Evolutionary conservation across 2,113 vertebrate species (phyloP).

Genomic region (Galemys pyrenaicus): DNA sequence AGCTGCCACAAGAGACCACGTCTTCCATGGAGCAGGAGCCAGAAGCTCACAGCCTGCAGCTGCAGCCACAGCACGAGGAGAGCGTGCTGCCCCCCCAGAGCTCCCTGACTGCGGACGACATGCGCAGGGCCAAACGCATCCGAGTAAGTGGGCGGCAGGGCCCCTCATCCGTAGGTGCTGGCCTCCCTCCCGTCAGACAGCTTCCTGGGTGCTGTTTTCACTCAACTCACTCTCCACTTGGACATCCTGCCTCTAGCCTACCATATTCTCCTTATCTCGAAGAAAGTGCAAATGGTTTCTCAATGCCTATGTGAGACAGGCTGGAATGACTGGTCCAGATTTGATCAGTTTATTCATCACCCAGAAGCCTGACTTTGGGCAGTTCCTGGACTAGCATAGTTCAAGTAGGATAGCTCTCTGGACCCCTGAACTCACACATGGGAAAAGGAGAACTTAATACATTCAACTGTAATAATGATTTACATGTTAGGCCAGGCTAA

Average conservation of each 20-base stretch:
- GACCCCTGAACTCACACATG: background rate
- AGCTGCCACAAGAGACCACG: slow-evolving; percentile 80
- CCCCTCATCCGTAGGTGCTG: rapidly evolving
- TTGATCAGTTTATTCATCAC: slow-evolving; percentile 26
- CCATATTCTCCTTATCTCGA: background rate
- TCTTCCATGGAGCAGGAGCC: slow-evolving; percentile 82
- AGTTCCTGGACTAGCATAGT: background rate
- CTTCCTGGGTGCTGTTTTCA: background rate
- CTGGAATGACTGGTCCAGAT: slow-evolving; percentile 37
- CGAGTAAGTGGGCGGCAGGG: slow-evolving; percentile 85
- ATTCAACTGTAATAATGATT: background rate
- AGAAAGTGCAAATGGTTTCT: slow-evolving; percentile 8
- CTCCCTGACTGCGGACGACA: slow-evolving; percentile 92
- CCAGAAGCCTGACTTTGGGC: slow-evolving; percentile 22
- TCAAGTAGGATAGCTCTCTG: background rate
- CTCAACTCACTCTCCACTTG: background rate
- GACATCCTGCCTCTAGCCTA: background rate
- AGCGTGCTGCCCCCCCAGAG: slow-evolving; percentile 83
- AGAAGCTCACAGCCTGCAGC: slow-evolving; percentile 79
- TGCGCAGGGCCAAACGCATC: slow-evolving; percentile 95
- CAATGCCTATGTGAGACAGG: background rate
- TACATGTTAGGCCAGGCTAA: background rate
- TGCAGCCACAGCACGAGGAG: slow-evolving; percentile 87
- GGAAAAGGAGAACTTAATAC: slow-evolving; percentile 6
- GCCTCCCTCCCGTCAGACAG: background rate